A percentile compares a stretch with the other conserved stretches of the same genome.
These are phyloP conservation scores for Leiothrix lutea DNA, from an alignment of 2,113 vertebrate genomes.

Conservation along the genomic window DNA sequence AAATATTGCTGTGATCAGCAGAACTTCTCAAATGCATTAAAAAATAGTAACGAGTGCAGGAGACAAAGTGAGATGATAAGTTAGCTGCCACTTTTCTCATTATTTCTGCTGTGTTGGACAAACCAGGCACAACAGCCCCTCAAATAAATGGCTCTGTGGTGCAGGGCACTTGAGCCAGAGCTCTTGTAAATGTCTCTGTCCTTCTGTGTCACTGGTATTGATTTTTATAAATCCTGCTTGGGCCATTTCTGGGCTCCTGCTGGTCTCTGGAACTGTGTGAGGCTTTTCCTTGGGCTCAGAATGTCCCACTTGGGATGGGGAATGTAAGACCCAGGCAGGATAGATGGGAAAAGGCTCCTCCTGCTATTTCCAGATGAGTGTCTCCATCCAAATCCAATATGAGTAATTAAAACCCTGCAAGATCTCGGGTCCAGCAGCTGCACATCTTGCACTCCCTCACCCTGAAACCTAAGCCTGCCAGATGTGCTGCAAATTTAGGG, in stretches of 20 bases:
- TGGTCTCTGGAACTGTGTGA: neutral
- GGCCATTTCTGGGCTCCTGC: neutral
- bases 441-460: neutral
- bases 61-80: constrained; percentile 27
- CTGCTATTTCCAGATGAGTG: neutral
- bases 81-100: constrained; percentile 55
- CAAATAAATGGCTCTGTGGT: neutral
- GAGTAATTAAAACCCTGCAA: neutral
- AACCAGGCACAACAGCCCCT: neutral
- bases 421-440: rapidly evolving
- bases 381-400: neutral
- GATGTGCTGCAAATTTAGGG: neutral
- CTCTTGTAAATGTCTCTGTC: neutral
- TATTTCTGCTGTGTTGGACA: neutral
- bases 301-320: neutral
- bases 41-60: neutral
- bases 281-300: neutral
- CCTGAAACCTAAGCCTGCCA: neutral
- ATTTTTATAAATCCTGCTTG: neutral
- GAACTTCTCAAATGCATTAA: neutral
- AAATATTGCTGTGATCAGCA: neutral
- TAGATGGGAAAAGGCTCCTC: neutral
- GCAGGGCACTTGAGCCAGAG: neutral
- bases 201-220: neutral
- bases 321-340: neutral